A percentile compares a stretch with the other conserved stretches of the same genome.
phyloP scores from a whole-genome alignment of 2,888 invertebrate species.

The Drosophila monieri region DNA sequence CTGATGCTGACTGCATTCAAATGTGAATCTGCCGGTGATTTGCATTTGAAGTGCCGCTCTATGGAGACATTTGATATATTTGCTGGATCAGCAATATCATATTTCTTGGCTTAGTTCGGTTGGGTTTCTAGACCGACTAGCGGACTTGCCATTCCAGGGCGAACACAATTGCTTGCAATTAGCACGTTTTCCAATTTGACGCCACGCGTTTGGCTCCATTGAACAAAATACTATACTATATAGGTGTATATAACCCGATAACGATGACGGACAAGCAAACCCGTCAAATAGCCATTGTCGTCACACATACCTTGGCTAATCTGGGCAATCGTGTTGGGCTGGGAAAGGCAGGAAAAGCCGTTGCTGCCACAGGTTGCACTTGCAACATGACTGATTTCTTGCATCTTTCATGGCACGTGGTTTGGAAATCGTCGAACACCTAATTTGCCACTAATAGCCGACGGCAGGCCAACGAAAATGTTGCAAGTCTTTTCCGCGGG shows the following conservation, averaged over 20 bases:
- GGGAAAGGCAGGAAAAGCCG: constrained; percentile 12
- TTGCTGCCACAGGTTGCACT: constrained; percentile 20
- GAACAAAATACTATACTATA: constrained; percentile 22
- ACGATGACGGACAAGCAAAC: constrained; percentile 21
- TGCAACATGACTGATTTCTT: constrained; percentile 17
- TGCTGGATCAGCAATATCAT: constrained; percentile 10
- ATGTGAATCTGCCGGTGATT: constrained; percentile 36
- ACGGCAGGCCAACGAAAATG: constrained; percentile 7
- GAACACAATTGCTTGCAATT: constrained; percentile 36
- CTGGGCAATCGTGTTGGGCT: constrained; percentile 2
- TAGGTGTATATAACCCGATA: constrained; percentile 1
- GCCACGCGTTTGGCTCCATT: constrained; percentile 49
- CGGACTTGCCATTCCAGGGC: constrained; percentile 12
- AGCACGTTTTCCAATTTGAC: constrained; percentile 64
- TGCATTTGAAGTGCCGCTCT: constrained; percentile 26
- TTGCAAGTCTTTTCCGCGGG: constrained; percentile 35
- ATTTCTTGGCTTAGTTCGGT: constrained; percentile 17
- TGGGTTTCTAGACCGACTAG: background rate
- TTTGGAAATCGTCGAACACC: constrained; percentile 16
- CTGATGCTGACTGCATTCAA: constrained; percentile 60
- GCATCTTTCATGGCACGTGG: constrained; percentile 12
- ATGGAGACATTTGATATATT: constrained; percentile 6
- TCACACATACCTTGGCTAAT: constrained; percentile 26
- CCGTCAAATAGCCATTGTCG: constrained; percentile 32
- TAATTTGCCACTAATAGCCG: constrained; percentile 33